These are phyloP conservation scores for Porites cylindrica DNA, from an alignment of 92 coral and sea anemone species.

Conservation along the genomic window DNA sequence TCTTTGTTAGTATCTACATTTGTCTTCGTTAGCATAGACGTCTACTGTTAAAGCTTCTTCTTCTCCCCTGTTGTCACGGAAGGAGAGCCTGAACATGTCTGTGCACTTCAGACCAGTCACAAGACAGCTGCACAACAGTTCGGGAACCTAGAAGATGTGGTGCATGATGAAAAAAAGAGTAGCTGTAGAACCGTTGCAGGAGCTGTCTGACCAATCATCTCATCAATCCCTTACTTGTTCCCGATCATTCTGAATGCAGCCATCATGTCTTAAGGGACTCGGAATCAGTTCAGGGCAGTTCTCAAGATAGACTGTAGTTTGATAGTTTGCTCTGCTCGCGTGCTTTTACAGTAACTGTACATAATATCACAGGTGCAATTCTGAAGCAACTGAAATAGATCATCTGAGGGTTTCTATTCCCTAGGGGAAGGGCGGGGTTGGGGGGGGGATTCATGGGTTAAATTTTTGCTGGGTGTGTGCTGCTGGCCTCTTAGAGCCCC, in stretches of 20 bases:
- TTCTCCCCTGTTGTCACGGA: constrained; percentile 41
- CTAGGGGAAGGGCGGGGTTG: too few species aligned
- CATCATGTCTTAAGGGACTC: constrained; percentile 53
- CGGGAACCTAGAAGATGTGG: constrained; percentile 35
- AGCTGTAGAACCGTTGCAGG: constrained; percentile 34
- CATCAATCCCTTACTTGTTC: constrained; percentile 47
- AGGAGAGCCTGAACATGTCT: constrained; percentile 30
- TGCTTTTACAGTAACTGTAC: constrained; percentile 21
- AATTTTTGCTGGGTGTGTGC: too few species aligned
- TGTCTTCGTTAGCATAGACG: neutral
- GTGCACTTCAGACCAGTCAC: constrained; percentile 61
- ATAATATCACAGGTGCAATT: constrained; percentile 40
- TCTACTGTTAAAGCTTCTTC: neutral
- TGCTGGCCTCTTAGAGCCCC: too few species aligned
- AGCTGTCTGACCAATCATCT: constrained; percentile 39
- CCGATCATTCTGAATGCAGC: constrained; percentile 52
- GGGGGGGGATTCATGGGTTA: too few species aligned
- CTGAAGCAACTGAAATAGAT: constrained; percentile 45
- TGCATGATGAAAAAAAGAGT: constrained; percentile 42
- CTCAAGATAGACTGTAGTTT: constrained; percentile 55
- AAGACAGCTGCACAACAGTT: constrained; percentile 33
- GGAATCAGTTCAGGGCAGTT: constrained; percentile 37
- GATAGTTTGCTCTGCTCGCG: constrained; percentile 44
- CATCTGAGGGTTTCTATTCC: constrained; percentile 59
- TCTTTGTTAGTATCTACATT: neutral